phyloP scores from a whole-genome alignment of 2,113 vertebrate species.

The Xenotilapia leptura region DNA sequence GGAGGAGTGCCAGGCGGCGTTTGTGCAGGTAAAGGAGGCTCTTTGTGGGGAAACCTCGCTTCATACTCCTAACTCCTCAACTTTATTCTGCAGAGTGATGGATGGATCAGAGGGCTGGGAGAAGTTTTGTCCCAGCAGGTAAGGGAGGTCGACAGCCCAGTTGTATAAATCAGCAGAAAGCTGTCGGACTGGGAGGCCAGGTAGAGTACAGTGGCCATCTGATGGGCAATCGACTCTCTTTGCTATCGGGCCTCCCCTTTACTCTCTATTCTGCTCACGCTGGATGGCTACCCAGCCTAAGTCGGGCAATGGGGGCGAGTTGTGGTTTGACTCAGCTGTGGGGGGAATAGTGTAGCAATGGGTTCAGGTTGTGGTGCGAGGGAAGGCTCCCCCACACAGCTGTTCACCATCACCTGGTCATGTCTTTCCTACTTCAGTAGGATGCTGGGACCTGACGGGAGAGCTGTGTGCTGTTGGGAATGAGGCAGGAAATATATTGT shows the following conservation, averaged over 20 bases:
- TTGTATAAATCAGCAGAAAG: neutral
- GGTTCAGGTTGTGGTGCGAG: neutral
- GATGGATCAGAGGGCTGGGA: neutral
- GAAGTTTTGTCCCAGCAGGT: neutral
- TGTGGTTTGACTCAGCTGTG: fast-evolving
- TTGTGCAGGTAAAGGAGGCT: neutral
- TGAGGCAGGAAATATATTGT: neutral
- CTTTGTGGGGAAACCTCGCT: neutral
- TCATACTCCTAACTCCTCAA: neutral
- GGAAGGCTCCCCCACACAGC: neutral
- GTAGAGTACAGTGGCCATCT: fast-evolving
- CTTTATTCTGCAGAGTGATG: neutral
- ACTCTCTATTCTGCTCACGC: neutral
- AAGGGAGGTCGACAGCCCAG: neutral
- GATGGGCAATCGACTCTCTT: neutral
- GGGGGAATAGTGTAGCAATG: neutral
- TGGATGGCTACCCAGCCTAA: neutral
- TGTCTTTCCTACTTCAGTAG: neutral
- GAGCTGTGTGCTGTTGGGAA: fast-evolving
- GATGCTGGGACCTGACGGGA: neutral
- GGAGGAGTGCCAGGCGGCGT: fast-evolving
- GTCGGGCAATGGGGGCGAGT: fast-evolving
- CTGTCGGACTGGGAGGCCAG: fast-evolving
- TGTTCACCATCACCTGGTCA: neutral
- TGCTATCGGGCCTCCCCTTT: neutral